phyloP scores from a whole-genome alignment of 2,797 vertebrate species.

The Neosilurus mollespiculum region DNA sequence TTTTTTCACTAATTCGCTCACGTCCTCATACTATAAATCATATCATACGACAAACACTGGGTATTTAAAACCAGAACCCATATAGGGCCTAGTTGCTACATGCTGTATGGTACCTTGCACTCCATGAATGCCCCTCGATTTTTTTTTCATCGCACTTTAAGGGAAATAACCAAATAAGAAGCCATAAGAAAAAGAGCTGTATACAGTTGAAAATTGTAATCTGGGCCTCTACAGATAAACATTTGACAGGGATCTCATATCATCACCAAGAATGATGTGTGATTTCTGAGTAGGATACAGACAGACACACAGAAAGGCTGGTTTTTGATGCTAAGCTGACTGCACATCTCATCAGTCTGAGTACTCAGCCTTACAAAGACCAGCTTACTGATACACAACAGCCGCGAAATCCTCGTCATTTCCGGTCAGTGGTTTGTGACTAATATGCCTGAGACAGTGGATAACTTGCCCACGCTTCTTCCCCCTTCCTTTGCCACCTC shows the following conservation, averaged over 20 bases:
- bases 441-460: conserved; percentile 11
- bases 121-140: neutral
- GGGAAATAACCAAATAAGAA: neutral
- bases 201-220: neutral
- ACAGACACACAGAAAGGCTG: neutral
- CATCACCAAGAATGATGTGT: neutral
- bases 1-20: too few relatives aligned
- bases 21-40: too few relatives aligned
- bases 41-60: too few relatives aligned
- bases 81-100: too few relatives aligned
- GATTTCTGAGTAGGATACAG: neutral
- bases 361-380: conserved; percentile 33
- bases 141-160: neutral
- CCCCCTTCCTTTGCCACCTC: neutral
- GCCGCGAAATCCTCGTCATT: conserved; percentile 29
- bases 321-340: conserved; percentile 39
- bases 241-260: neutral
- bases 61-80: too few relatives aligned
- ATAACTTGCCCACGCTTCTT: conserved; percentile 11
- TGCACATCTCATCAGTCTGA: conserved; percentile 49
- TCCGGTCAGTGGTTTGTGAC: conserved; percentile 20
- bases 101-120: too few relatives aligned
- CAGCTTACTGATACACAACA: conserved; percentile 28
- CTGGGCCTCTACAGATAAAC: neutral
- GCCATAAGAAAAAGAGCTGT: neutral